These are phyloP conservation scores for Rhinogobio ventralis DNA, from an alignment of 2,797 vertebrate species.

Conservation along the genomic window DNA sequence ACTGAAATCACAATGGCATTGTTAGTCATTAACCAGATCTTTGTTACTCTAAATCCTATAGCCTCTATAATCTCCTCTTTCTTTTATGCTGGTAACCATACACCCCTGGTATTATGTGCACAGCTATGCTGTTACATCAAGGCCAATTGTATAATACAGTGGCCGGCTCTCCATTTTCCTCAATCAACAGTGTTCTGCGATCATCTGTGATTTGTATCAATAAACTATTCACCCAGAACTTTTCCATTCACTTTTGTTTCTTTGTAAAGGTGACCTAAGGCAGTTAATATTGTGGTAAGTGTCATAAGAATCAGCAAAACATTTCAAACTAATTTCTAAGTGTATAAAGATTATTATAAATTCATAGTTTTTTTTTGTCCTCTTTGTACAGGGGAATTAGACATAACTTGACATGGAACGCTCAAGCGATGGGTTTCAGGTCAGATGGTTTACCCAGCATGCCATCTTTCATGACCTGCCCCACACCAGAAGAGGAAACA, in stretches of 20 bases:
- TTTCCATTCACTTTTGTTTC: slow-evolving; percentile 61
- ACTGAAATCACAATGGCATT: slow-evolving; percentile 71
- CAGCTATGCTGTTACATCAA: slow-evolving; percentile 71
- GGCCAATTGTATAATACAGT: slow-evolving; percentile 58
- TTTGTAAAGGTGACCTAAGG: slow-evolving; percentile 82
- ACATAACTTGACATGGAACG: slow-evolving; percentile 89
- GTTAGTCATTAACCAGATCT: slow-evolving; percentile 68
- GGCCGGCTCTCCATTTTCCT: slow-evolving; percentile 64
- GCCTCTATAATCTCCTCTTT: slow-evolving; percentile 72
- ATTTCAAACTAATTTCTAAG: background rate
- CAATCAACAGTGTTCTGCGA: slow-evolving; percentile 47
- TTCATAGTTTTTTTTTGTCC: background rate
- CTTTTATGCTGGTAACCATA: slow-evolving; percentile 79
- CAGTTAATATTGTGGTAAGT: slow-evolving; percentile 89
- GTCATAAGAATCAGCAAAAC: background rate
- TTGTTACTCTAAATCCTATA: slow-evolving; percentile 66
- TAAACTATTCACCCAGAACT: slow-evolving; percentile 41
- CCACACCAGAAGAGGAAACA: slow-evolving; percentile 59
- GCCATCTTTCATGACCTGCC: slow-evolving; percentile 82
- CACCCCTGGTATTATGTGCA: slow-evolving; percentile 72
- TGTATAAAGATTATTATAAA: background rate
- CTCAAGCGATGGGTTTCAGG: slow-evolving; percentile 81
- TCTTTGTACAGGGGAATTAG: slow-evolving; percentile 81
- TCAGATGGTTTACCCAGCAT: slow-evolving; percentile 79
- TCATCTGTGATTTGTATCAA: slow-evolving; percentile 69